A percentile compares a stretch with the other conserved stretches of the same genome.
These are phyloP conservation scores for Cyprinodon brontotheroides DNA, from an alignment of 2,113 vertebrate genomes.

Conservation along the genomic window DNA sequence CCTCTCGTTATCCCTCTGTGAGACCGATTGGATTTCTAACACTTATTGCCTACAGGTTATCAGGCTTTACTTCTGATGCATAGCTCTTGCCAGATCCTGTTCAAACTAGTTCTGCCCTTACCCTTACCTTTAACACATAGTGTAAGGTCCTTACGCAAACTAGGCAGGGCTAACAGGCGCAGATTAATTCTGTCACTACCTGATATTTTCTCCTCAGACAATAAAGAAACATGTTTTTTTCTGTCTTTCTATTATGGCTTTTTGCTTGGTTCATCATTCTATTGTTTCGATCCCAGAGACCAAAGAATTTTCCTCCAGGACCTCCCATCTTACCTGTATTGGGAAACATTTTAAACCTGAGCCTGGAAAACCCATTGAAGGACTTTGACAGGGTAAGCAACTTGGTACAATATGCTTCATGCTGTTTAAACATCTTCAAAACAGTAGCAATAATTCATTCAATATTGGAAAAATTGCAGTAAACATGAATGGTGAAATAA, in stretches of 20 bases:
- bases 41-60: background rate
- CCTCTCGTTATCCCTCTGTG: background rate
- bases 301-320: constrained; percentile 79
- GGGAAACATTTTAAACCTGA: constrained; percentile 72
- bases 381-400: constrained; percentile 18
- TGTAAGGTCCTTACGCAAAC: background rate
- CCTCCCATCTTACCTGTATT: constrained; percentile 68
- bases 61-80: background rate
- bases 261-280: constrained; percentile 56
- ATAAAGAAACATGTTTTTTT: constrained; percentile 53
- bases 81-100: background rate
- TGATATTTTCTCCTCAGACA: background rate
- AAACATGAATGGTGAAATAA: background rate
- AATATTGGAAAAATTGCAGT: background rate
- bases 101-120: background rate
- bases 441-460: background rate
- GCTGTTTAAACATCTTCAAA: background rate
- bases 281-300: constrained; percentile 55
- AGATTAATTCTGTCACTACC: background rate
- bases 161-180: background rate
- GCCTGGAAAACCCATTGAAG: constrained; percentile 28
- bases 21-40: background rate
- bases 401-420: background rate
- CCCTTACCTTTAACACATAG: background rate
- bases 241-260: constrained; percentile 58